Base-by-base conservation (phyloP, 2,113 vertebrate genomes). In the Setophaga petechia region DNA sequence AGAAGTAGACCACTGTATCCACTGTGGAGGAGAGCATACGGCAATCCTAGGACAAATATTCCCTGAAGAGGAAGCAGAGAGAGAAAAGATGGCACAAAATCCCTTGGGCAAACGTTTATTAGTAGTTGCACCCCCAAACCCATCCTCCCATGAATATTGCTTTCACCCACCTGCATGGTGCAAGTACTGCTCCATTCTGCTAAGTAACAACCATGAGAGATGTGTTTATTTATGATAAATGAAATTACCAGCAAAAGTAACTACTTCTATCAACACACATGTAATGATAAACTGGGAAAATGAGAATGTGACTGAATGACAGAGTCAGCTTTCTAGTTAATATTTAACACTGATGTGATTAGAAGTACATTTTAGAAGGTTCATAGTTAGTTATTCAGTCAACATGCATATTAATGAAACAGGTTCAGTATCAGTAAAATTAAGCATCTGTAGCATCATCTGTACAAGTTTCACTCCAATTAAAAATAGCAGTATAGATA, bases 1-100 rank as follows among this genome's bases (percentile, higher is more conserved):
- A 98, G 95, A 80, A 98, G 89, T 33, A 98, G 92, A 46, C 98
- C 98, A 68, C 97, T 82, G 87, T 98, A 97, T 37, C 98, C 98
- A 51, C 98, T 98, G 68, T 97, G 97, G 57, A 98, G 98, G 86
- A 98, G 92, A 90, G 98, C 97, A 12, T 98, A 98, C 0, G 97
- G 98, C 89, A 98, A 85, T 89, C 97, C 98, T 96, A 98, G 80
- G 78, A 98, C 98, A 96, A 98, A 98, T 94, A 98, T 97, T 76
- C 98, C 98, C 98, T 98, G 91, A 33, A 89, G 55, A 88, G 62
- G 75, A 87, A 74, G 80, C 96, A 74, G 66, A 96, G 24, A 84
- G 69, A 95, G 54, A 93, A 90, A 51, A 74, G 61, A 61, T 46
- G 72, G 51, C 30, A 84, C 30, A 92, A 91, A 95, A 95, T 71